Conservation (phyloP, 2,888 invertebrate genomes). For the Drosophila colorata region DNA sequence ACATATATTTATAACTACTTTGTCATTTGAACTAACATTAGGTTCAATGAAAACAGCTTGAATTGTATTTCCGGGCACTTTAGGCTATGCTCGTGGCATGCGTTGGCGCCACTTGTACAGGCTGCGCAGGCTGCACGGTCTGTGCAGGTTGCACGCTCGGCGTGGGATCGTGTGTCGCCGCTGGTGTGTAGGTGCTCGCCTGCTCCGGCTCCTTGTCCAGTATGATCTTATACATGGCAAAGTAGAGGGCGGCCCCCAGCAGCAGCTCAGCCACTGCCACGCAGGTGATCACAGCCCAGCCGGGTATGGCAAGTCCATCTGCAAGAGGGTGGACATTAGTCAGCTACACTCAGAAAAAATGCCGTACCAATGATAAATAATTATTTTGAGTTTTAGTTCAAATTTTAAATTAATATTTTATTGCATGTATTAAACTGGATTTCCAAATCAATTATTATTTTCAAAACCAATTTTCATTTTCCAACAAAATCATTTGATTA, state of each 20-base stretch:
- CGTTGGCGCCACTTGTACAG: slow-evolving; percentile 46
- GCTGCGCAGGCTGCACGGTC: slow-evolving; percentile 26
- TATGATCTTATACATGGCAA: slow-evolving; percentile 89
- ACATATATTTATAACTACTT: slow-evolving; percentile 19
- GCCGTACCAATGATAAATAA: too few species aligned
- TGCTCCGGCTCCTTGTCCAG: slow-evolving; percentile 85
- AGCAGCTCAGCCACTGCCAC: slow-evolving; percentile 89
- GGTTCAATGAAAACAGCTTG: slow-evolving; percentile 31
- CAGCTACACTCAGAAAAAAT: too few species aligned
- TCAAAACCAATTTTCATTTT: too few species aligned
- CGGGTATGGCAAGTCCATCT: slow-evolving; percentile 91
- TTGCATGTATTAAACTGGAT: too few species aligned
- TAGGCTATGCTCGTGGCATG: slow-evolving; percentile 65
- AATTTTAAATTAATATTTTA: too few species aligned
- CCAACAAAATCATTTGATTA: too few species aligned
- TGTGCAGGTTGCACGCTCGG: slow-evolving; percentile 24
- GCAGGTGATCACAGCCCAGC: slow-evolving; percentile 91
- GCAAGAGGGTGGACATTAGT: slow-evolving; percentile 14
- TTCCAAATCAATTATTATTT: too few species aligned
- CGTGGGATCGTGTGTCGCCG: slow-evolving; percentile 78
- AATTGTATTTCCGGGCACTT: slow-evolving; percentile 38
- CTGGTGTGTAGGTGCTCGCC: slow-evolving; percentile 83
- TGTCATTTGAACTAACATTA: slow-evolving; percentile 9
- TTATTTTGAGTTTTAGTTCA: too few species aligned
- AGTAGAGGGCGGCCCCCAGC: slow-evolving; percentile 89